Base-by-base conservation (phyloP, 2,797 vertebrate species). In the Pipistrellus nathusii region DNA sequence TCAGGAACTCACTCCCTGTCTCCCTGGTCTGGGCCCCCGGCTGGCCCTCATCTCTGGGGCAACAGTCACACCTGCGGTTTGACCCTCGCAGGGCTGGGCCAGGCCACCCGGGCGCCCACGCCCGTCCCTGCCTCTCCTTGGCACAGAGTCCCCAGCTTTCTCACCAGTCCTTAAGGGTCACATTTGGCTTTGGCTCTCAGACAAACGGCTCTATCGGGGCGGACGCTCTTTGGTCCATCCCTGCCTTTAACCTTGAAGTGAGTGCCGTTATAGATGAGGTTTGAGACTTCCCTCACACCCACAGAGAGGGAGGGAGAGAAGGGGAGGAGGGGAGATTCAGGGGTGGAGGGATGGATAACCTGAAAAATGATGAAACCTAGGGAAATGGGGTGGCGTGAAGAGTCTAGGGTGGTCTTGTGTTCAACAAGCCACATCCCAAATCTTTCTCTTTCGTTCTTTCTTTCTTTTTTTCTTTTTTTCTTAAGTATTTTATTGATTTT, bases 91-190 rank as follows among this genome's bases (percentile, higher is more conserved):
- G 18, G 75, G 30, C 55, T 46, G 68, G 48, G 38, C 75, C 2
- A 0, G 55, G 25, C n/a, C 4, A 9, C 44, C 8, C 38, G 25
- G 10, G 5, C 4, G 41, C 21, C 30, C 48, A 0, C 0, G 14
- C n/a, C 57, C 1, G 35, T 44, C 77, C 20, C 27, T 5, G 4
- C 30, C 35, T 15, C 66, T 72, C 51, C 14, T 62, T 21, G 48
- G 71, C 57, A 27, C 10, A 38, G 32, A 53, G 30, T 11, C 32
- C 51, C 3, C 6, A 41, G 57, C 35, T 55, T 76, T 57, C 23
- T 57, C 51, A 12, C 23, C 20, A 14, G 59, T 18, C 75, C 53
- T 55, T 6, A 64, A 25, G 23, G n/a, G 8, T 55, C 30, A 5
- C n/a, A 7, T 59, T 75, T 35, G 72, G 27, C 55, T 92, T 48